Percentiles rank a stretch among this genome's conserved stretches.
phyloP scores from a whole-genome alignment of 2,888 invertebrate genomes.

The Dorcus parallelipipedus region DNA sequence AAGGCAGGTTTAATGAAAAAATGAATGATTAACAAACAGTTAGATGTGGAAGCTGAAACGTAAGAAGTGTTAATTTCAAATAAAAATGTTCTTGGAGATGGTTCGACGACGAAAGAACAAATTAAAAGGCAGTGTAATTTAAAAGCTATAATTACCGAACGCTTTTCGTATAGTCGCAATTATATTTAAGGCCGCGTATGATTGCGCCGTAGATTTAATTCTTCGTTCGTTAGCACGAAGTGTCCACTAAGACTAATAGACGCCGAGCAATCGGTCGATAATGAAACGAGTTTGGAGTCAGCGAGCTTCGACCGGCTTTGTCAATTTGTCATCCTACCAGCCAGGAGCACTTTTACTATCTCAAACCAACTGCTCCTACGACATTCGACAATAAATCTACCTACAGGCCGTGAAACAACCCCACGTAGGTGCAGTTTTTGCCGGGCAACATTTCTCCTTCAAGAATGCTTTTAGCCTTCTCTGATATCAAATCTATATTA shows the following conservation, averaged over 20 bases:
- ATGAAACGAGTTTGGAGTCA: slow-evolving; percentile 28
- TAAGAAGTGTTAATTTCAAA: too few relatives aligned
- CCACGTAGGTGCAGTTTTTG: slow-evolving; percentile 14
- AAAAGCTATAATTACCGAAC: too few relatives aligned
- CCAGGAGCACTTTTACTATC: slow-evolving; percentile 19
- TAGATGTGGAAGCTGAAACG: too few relatives aligned
- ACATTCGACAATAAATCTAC: slow-evolving; percentile 17
- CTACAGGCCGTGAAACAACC: background rate
- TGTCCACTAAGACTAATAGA: slow-evolving; percentile 23
- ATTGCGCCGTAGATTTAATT: background rate
- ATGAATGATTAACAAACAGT: too few relatives aligned
- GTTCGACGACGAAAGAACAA: too few relatives aligned
- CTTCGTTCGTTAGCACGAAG: slow-evolving; percentile 2
- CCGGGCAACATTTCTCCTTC: slow-evolving; percentile 6
- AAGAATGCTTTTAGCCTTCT: slow-evolving; percentile 21
- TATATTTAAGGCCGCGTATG: background rate
- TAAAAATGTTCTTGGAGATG: too few relatives aligned
- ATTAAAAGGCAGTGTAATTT: too few relatives aligned
- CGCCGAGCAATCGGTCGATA: slow-evolving; percentile 24
- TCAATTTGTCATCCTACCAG: slow-evolving; percentile 34
- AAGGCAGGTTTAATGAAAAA: too few relatives aligned
- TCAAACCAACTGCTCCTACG: slow-evolving; percentile 18
- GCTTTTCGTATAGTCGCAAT: too few relatives aligned
- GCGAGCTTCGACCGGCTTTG: slow-evolving; percentile 26
- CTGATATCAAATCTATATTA: slow-evolving; percentile 18